phyloP scores from a whole-genome alignment of 53 echinoderm and acorn worm species.

The Holothuria scabra region DNA sequence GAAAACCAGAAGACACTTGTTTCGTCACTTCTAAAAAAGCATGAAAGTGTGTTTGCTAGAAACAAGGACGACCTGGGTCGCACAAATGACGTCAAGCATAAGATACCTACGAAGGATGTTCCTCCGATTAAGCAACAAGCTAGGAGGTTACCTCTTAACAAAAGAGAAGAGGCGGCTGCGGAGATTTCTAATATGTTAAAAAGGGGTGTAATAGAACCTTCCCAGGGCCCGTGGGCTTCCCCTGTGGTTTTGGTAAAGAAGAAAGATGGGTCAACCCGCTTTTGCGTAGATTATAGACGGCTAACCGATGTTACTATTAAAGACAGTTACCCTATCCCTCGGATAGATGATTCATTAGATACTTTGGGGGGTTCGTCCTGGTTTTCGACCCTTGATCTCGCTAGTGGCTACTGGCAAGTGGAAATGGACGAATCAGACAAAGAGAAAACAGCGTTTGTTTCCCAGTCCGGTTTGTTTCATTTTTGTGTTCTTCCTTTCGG shows the following conservation, averaged over 20 bases:
- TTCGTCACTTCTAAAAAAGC: slow-evolving; percentile 4
- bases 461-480: slow-evolving; percentile 33
- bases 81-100: slow-evolving; percentile 26
- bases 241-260: background rate
- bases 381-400: slow-evolving; percentile 37
- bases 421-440: slow-evolving; percentile 5
- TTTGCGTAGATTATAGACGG: slow-evolving; percentile 17
- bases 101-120: background rate
- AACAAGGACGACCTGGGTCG: slow-evolving; percentile 12
- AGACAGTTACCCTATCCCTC: slow-evolving; percentile 29
- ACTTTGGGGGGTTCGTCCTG: slow-evolving; percentile 15
- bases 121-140: slow-evolving; percentile 17
- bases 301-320: background rate
- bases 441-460: slow-evolving; percentile 44
- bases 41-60: background rate
- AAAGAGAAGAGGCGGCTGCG: background rate
- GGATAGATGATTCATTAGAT: slow-evolving; percentile 36
- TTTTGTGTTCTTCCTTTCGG: slow-evolving; percentile 40
- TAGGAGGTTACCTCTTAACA: background rate
- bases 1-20: slow-evolving; percentile 4
- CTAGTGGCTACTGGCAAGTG: slow-evolving; percentile 47
- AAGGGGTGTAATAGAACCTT: slow-evolving; percentile 9
- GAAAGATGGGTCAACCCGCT: background rate
- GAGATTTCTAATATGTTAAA: background rate
- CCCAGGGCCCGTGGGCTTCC: slow-evolving; percentile 12